Evolutionary conservation across 2,113 vertebrate genomes (phyloP), one percentile per base, ranked within the genome.

Genomic region (Engystomops pustulosus): DNA sequence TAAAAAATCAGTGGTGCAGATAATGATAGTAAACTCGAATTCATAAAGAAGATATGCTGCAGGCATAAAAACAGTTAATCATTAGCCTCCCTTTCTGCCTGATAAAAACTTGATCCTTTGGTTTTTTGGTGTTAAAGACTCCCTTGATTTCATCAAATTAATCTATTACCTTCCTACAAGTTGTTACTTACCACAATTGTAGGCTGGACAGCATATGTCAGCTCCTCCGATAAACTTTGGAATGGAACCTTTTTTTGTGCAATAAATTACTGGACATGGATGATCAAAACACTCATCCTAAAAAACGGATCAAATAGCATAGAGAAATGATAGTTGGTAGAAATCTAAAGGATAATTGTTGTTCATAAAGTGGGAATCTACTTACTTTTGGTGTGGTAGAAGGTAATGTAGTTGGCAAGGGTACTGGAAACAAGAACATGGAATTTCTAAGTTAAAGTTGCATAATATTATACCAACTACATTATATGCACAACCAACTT

Each of bases 191-290:
- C 79, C 27, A 18, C 79, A 81, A 14, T 5, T 12, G 4, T 36
- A 70, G 1, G 2, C 11, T 32, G 79, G 79, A n/a, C 79, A 81
- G 11, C 79, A 81, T 34, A 20, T 45, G 20, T 81, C 79, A 23
- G 11, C 1, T 38, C 34, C n/a, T 38, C 34, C 20, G 17, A 41
- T 20, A n/a, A 23, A 41, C 34, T 4, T 20, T 70, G 10, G 1
- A 12, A n/a, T 12, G 14, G 34, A n/a, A 1, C 68, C 68, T 23
- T 23, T 23, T 23, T 6, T 38, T 12, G 12, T 11, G 68, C 68
- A 70, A 1, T 38, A 20, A 70, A 23, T 3, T 9, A 70, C 68
- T 23, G 27, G n/a, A 51, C 79, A 81, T 3, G 3, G 18, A 30
- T 47, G 20, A 45, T 14, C 11, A 0, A 1, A 17, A 49, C 44